phyloP scores from a whole-genome alignment of 2,797 vertebrate genomes.

The Spheniscus humboldti region DNA sequence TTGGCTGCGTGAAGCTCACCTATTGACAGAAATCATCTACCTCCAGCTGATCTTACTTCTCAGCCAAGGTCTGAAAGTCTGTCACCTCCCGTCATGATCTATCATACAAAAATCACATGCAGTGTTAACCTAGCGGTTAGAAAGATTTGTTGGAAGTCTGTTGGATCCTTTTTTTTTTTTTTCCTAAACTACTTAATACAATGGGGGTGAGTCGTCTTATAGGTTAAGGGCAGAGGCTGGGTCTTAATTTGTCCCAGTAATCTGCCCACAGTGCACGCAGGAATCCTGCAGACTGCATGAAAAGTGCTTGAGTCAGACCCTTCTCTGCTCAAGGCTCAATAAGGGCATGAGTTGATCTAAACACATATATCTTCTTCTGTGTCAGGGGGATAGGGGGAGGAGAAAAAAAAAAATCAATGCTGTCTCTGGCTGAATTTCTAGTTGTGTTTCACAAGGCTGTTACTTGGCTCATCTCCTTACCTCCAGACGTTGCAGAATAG shows the following conservation, averaged over 20 bases:
- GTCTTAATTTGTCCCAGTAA: conserved; percentile 32
- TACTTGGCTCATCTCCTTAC: conserved; percentile 6
- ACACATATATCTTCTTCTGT: conserved; percentile 20
- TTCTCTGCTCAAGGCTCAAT: conserved; percentile 21
- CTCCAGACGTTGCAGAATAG: not conserved
- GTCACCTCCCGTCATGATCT: conserved; percentile 40
- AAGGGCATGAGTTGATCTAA: conserved; percentile 21
- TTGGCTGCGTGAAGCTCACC: not conserved
- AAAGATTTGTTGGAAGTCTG: conserved; percentile 24
- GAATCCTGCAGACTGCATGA: not conserved
- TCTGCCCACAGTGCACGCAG: not conserved
- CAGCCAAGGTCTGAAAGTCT: conserved; percentile 32
- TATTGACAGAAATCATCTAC: conserved; percentile 44
- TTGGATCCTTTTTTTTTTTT: not conserved
- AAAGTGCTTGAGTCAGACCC: conserved; percentile 42
- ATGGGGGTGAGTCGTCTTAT: not conserved
- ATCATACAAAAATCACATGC: not conserved
- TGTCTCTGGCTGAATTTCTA: conserved; percentile 18
- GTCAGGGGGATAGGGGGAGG: not conserved
- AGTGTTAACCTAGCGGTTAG: conserved; percentile 28
- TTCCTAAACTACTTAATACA: not conserved
- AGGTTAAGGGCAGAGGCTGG: not conserved
- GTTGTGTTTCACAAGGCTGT: not conserved
- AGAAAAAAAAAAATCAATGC: conserved; percentile 10
- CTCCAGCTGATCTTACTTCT: conserved; percentile 31